Base-by-base conservation (phyloP, 2,888 invertebrate genomes). In the Xylocampa areola region DNA sequence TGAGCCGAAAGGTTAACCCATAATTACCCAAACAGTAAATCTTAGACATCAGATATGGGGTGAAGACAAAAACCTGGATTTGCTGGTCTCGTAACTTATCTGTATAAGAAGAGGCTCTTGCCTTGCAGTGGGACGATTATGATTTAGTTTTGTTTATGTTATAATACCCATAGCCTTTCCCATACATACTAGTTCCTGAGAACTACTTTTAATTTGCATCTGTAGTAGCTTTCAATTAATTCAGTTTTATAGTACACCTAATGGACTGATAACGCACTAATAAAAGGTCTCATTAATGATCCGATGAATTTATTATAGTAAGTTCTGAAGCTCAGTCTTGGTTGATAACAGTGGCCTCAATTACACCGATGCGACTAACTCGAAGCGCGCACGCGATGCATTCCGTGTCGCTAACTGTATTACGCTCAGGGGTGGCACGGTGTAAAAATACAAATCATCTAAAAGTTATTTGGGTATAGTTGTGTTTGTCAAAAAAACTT, bases 351-450 rank as follows among this genome's bases (percentile, higher is more conserved):
- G 41, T 3, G 30, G 32, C 63, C 73, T 68, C 66, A 73, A 74
- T 76, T 63, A 73, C 55, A 45, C 53, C 61, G 60, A 35, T 39
- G 54, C 27, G 36, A 52, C 54, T 67, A 76, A 71, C 58, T 17
- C 16, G 52, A 14, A 17, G 52, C n/a, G 55, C 52, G 58, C 75
- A 77, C 77, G 77, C 72, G 69, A 75, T 66, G 62, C 65, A 72
- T 72, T 75, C 72, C 63, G 54, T 69, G 60, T 64, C 68, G 57
- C 58, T 77, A 76, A 75, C 78, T 72, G 76, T 77, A 60, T 25
- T 52, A 37, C n/a, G 8, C 21, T 13, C 33, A 70, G 61, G 75
- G 77, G 0, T 71, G 74, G 0, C 30, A 48, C 41, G 5, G 0
- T 30, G 7, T 0, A 5, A 3, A 41, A 16, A 7, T 44, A 32